Conservation (phyloP, 1,140 invertebrate species). For the Drosophila subobscura region DNA sequence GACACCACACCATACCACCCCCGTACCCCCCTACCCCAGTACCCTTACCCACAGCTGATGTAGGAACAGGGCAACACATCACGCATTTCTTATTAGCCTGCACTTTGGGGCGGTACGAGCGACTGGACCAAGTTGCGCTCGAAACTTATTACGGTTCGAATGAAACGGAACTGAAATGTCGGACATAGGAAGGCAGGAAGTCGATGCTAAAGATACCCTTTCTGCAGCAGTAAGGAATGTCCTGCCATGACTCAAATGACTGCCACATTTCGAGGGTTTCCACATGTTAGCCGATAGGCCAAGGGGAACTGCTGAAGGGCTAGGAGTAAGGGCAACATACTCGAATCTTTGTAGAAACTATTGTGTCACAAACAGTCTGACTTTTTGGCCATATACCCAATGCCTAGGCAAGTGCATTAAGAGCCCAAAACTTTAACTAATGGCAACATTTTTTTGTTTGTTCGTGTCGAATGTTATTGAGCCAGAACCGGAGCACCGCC, state of each 20-base stretch:
- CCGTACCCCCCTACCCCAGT: background rate
- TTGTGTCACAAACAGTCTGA: too few relatives aligned
- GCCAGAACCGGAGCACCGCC: background rate
- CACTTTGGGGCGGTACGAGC: constrained; percentile 15
- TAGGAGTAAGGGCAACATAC: too few relatives aligned
- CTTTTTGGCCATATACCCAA: too few relatives aligned
- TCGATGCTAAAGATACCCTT: too few relatives aligned
- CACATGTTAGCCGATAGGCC: too few relatives aligned
- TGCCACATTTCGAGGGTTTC: too few relatives aligned
- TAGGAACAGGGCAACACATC: constrained; percentile 45
- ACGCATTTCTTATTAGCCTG: constrained; percentile 76
- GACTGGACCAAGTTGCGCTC: constrained; percentile 29
- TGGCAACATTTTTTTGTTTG: constrained; percentile 59
- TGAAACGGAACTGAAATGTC: constrained; percentile 1
- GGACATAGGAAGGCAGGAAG: too few relatives aligned
- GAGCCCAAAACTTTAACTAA: constrained; percentile 54
- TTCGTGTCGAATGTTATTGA: constrained; percentile 58
- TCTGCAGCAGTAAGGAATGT: too few relatives aligned
- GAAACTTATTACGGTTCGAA: constrained; percentile 58
- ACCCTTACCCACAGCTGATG: background rate
- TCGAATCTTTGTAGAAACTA: too few relatives aligned
- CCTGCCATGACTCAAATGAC: too few relatives aligned
- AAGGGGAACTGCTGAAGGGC: too few relatives aligned
- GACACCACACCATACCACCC: constrained; percentile 11
- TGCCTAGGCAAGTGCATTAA: too few relatives aligned